A percentile compares a stretch with the other conserved stretches of the same genome.
phyloP scores from a whole-genome alignment of 2,797 vertebrate species.

The Phalanger gymnotis region DNA sequence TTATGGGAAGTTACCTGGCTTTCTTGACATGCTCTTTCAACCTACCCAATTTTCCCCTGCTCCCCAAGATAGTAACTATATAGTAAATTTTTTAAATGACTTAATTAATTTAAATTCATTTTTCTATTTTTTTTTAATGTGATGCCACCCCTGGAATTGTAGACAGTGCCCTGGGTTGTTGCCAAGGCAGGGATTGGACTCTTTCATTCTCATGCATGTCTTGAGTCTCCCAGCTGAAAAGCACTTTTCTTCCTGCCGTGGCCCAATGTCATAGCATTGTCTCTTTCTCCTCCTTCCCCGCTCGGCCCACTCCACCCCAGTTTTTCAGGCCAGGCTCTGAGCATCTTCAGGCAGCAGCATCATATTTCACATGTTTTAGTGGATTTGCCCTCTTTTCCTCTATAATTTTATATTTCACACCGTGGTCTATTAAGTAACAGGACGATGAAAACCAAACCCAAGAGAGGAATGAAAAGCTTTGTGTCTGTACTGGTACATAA shows the following conservation, averaged over 20 bases:
- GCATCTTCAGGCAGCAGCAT: not conserved
- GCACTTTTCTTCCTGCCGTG: not conserved
- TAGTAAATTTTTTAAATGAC: not conserved
- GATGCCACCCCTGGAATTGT: not conserved
- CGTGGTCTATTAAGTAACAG: constrained; percentile 51
- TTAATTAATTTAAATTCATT: constrained; percentile 25
- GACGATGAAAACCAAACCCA: constrained; percentile 13
- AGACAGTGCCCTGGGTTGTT: not conserved
- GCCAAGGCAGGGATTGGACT: not conserved
- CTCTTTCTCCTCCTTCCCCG: not conserved
- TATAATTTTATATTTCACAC: constrained; percentile 26
- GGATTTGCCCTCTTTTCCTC: not conserved
- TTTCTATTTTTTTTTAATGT: not conserved
- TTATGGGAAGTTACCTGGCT: not conserved
- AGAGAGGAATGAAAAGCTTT: not conserved
- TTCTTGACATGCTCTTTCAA: constrained; percentile 2
- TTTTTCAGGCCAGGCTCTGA: not conserved
- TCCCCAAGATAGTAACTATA: not conserved
- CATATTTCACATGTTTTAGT: not conserved
- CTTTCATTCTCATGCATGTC: not conserved
- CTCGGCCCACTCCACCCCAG: not conserved
- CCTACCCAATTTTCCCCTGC: not conserved
- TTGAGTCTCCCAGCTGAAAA: not conserved
- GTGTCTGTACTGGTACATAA: constrained; percentile 8
- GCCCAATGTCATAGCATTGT: not conserved